Percentiles rank a stretch among this genome's conserved stretches.
Evolutionary conservation across 2,888 invertebrate species (phyloP).

Genomic region (Steromphala cineraria): DNA sequence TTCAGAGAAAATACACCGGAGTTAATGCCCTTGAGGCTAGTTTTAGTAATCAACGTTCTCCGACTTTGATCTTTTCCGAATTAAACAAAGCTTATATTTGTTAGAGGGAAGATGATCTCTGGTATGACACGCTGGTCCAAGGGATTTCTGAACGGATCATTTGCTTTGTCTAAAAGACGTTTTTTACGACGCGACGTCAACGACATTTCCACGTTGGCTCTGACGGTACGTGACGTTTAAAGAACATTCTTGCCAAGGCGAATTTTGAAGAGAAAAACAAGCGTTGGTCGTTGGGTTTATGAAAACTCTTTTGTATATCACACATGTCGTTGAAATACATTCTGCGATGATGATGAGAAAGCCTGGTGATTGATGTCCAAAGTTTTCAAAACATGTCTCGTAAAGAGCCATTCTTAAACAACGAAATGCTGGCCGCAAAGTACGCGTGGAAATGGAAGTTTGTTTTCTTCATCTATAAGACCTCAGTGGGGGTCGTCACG

Average conservation of each 20-base stretch:
- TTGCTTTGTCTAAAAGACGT: neutral
- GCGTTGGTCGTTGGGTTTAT: neutral
- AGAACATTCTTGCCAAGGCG: neutral
- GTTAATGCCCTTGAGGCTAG: neutral
- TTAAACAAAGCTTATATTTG: slow-evolving; percentile 5
- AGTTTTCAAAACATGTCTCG: neutral
- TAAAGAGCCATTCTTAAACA: neutral
- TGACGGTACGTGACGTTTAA: neutral
- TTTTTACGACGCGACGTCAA: neutral
- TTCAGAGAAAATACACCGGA: neutral
- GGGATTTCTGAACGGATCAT: neutral
- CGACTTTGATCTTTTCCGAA: slow-evolving; percentile 1
- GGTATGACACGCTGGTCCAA: neutral
- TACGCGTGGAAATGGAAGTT: too few relatives aligned
- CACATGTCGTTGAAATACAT: neutral
- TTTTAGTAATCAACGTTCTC: neutral
- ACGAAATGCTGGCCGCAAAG: too few relatives aligned
- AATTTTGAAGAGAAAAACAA: neutral
- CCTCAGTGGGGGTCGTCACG: too few relatives aligned
- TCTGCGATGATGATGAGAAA: neutral
- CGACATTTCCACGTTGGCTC: neutral
- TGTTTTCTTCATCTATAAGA: too few relatives aligned
- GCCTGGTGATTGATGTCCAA: neutral
- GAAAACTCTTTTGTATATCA: neutral
- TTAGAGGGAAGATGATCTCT: neutral